Percentiles rank a stretch among this genome's conserved stretches.
These are phyloP conservation scores for Diplogasteroides magnus DNA, from an alignment of 1,140 invertebrate genomes.

Conservation along the genomic window DNA sequence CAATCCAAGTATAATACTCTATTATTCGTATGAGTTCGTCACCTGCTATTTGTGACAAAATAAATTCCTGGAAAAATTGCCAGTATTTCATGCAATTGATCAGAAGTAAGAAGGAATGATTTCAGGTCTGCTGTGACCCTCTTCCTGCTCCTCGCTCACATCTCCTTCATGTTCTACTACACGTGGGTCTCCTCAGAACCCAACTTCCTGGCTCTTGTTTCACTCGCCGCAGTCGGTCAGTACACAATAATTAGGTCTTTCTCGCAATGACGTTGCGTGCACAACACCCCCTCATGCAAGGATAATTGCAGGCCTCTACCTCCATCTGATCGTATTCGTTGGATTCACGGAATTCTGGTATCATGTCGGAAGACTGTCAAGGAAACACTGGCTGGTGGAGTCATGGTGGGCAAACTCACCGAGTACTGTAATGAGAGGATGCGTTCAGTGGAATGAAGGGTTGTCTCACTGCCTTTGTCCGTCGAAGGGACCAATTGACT, in stretches of 20 bases:
- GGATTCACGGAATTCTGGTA: not conserved
- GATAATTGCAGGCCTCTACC: not conserved
- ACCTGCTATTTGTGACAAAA: no score
- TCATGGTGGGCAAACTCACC: not conserved
- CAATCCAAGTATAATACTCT: no score
- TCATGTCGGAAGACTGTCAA: not conserved
- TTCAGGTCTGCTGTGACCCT: conserved; percentile 2
- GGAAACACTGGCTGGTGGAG: not conserved
- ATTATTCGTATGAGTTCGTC: no score
- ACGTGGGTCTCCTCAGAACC: conserved; percentile 2
- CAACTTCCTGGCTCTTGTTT: not conserved
- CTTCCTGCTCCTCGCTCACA: conserved; percentile 20
- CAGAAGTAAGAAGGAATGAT: no score
- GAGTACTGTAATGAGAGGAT: no score
- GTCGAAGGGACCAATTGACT: not conserved
- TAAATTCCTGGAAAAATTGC: no score
- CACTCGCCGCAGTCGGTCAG: not conserved
- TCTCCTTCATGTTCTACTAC: conserved; percentile 23
- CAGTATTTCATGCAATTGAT: no score
- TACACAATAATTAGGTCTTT: not conserved
- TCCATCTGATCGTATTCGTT: not conserved
- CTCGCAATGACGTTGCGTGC: not conserved
- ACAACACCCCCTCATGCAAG: conserved; percentile 1
- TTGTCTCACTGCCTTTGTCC: not conserved
- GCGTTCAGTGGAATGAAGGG: no score